phyloP scores from a whole-genome alignment of 1,140 invertebrate species.

The Hermetia illucens region DNA sequence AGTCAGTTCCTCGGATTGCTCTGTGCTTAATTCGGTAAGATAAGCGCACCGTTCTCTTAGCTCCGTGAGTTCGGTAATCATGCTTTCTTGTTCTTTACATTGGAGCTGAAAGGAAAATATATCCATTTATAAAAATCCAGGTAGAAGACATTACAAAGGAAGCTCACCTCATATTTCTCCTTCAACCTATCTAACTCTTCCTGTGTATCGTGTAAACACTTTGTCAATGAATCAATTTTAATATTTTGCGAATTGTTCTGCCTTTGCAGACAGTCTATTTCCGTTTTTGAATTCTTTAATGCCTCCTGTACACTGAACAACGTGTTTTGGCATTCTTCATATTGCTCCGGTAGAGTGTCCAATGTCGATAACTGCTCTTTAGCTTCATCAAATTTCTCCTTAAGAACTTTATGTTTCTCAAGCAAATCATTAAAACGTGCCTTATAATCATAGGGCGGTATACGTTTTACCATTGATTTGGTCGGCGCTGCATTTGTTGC shows the following conservation, averaged over 20 bases:
- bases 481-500: too few relatives aligned
- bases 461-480: constrained; percentile 21
- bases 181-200: constrained; percentile 15
- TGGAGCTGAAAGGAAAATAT: constrained; percentile 12
- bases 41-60: constrained; percentile 14
- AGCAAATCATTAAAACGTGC: constrained; percentile 40
- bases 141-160: background rate
- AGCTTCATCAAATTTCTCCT: constrained; percentile 34
- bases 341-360: constrained; percentile 24
- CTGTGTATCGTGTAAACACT: constrained; percentile 21
- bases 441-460: constrained; percentile 42
- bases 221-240: constrained; percentile 30
- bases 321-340: constrained; percentile 30
- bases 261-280: constrained; percentile 15
- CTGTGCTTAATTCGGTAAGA: constrained; percentile 16
- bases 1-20: constrained; percentile 18
- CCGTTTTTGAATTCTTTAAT: constrained; percentile 10
- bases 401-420: constrained; percentile 39
- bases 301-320: constrained; percentile 11
- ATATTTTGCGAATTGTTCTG: constrained; percentile 15
- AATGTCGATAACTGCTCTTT: constrained; percentile 34
- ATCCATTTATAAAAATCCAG: background rate
- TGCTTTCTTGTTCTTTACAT: constrained; percentile 15
- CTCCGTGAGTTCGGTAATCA: constrained; percentile 19
- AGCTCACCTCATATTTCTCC: constrained; percentile 12